Conservation (phyloP, 2,888 invertebrate species). For the Sarcophaga carnaria region DNA sequence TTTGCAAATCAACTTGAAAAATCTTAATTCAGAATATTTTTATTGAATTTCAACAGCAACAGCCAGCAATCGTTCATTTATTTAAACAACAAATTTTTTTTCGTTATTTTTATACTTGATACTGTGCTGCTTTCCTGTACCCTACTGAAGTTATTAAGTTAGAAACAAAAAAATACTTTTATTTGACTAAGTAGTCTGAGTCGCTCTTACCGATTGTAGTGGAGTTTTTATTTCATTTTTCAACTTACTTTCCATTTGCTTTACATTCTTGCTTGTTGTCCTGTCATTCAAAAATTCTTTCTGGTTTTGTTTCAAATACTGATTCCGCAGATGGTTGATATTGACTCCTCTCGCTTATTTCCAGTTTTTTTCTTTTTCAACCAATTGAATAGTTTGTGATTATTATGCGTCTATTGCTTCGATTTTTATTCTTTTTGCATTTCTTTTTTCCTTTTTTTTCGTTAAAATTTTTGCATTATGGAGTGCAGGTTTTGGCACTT, state of each 20-base stretch:
- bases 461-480: slow-evolving; percentile 53
- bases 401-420: neutral
- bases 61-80: slow-evolving; percentile 16
- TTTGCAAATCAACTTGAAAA: slow-evolving; percentile 21
- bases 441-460: slow-evolving; percentile 14
- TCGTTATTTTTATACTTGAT: neutral
- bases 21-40: neutral
- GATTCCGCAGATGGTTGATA: no score
- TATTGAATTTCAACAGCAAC: neutral
- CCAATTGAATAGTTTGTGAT: slow-evolving; percentile 31
- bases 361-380: slow-evolving; percentile 3
- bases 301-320: neutral
- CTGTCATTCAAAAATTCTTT: neutral
- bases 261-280: neutral
- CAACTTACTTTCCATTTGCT: no score
- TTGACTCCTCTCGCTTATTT: neutral
- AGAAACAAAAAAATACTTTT: neutral
- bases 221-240: neutral
- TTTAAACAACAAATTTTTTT: neutral
- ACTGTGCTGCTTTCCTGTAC: neutral
- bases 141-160: no score
- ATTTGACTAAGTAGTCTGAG: neutral
- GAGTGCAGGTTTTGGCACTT: slow-evolving; percentile 63
- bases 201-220: neutral
- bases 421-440: neutral